Evolutionary conservation across 2,888 invertebrate genomes (phyloP).

Genomic region (Notocelia uddmanniana): DNA sequence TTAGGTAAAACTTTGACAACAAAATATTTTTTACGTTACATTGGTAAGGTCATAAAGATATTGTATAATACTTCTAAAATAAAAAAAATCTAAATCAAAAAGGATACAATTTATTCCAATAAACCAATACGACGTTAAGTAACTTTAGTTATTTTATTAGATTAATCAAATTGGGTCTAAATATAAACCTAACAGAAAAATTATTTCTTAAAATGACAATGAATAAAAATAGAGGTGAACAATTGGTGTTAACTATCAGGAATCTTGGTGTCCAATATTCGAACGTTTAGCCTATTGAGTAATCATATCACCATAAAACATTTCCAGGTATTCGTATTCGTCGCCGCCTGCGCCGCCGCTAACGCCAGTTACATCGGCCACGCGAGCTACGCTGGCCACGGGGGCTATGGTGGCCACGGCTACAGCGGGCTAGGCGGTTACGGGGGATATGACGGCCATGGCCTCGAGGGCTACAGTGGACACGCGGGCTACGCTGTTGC

Average conservation of each 20-base stretch:
- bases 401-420: conserved; percentile 53
- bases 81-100: too few relatives aligned
- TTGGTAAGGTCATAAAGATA: too few relatives aligned
- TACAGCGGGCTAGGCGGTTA: conserved; percentile 44
- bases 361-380: conserved; percentile 70
- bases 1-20: too few relatives aligned
- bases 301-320: not conserved
- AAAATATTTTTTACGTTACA: too few relatives aligned
- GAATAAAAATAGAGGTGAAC: too few relatives aligned
- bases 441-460: conserved; percentile 47
- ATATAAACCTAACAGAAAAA: not conserved
- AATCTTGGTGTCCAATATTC: too few relatives aligned
- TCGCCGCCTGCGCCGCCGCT: conserved; percentile 64
- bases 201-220: too few relatives aligned
- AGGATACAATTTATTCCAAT: too few relatives aligned
- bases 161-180: not conserved
- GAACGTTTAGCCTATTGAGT: not conserved
- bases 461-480: conserved; percentile 48
- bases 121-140: too few relatives aligned
- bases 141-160: not conserved
- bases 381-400: conserved; percentile 54
- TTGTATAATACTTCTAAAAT: too few relatives aligned
- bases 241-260: too few relatives aligned
- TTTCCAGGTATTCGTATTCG: conserved; percentile 68
- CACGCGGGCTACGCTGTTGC: conserved; percentile 44